A percentile compares a stretch with the other conserved stretches of the same genome.
Conservation (phyloP, 2,113 vertebrate genomes). For the Redunca redunca region DNA sequence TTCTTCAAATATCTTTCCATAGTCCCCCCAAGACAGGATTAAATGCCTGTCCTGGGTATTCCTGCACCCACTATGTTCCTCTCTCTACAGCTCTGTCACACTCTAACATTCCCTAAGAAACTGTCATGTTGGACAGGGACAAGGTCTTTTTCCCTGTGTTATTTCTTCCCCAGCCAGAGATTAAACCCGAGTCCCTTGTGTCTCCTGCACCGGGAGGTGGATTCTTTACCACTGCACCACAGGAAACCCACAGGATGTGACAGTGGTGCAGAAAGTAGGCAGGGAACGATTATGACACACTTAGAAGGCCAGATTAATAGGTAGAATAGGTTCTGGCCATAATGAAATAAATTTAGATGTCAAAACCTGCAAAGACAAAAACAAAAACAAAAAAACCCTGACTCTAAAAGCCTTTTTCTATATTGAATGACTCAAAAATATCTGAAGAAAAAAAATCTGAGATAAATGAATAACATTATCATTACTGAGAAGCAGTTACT, state of each 20-base stretch:
- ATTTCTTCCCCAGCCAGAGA: not conserved
- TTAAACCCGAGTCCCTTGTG: not conserved
- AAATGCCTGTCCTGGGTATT: not conserved
- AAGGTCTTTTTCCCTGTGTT: not conserved
- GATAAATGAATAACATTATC: constrained; percentile 31
- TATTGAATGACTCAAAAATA: constrained; percentile 10
- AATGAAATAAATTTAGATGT: not conserved
- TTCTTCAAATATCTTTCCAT: not conserved
- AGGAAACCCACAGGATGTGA: not conserved
- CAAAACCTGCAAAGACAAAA: not conserved
- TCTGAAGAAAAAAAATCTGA: constrained; percentile 46
- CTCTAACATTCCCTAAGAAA: not conserved
- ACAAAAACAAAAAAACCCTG: not conserved
- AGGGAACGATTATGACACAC: not conserved
- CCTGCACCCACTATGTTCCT: not conserved
- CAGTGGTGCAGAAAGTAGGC: not conserved
- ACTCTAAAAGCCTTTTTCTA: constrained; percentile 11
- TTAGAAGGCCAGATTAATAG: constrained; percentile 16
- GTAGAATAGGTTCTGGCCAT: not conserved
- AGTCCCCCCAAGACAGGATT: not conserved
- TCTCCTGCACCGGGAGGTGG: not conserved
- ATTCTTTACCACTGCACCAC: not conserved
- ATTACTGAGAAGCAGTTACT: constrained; percentile 36
- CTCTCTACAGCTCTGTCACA: not conserved
- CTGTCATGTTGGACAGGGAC: not conserved